These are phyloP conservation scores for Kryptopterus vitreolus DNA, from an alignment of 2,797 vertebrate species.

Conservation along the genomic window DNA sequence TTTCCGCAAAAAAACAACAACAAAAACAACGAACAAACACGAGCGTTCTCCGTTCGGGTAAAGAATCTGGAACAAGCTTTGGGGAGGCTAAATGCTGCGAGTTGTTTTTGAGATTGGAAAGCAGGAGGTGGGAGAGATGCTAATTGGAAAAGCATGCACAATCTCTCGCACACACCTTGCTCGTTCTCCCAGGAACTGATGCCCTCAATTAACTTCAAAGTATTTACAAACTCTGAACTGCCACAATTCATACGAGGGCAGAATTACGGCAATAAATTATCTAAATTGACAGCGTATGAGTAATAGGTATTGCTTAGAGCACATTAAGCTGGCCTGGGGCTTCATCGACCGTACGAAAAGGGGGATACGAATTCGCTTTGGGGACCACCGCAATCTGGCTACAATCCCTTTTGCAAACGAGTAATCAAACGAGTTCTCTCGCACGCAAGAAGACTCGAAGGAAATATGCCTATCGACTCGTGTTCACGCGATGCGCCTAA, in stretches of 20 bases:
- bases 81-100: constrained; percentile 38
- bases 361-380: constrained; percentile 39
- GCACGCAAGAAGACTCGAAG: constrained; percentile 31
- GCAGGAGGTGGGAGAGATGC: constrained; percentile 51
- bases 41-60: background rate
- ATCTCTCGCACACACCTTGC: constrained; percentile 46
- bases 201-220: constrained; percentile 63
- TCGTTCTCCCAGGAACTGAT: constrained; percentile 54
- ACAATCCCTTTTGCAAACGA: constrained; percentile 35
- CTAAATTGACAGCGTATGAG: constrained; percentile 62
- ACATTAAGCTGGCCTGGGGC: constrained; percentile 48
- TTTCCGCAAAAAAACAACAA: background rate
- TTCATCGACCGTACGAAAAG: constrained; percentile 37
- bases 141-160: constrained; percentile 52
- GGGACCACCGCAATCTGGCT: constrained; percentile 38
- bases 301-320: constrained; percentile 61
- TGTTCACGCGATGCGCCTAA: background rate
- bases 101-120: constrained; percentile 47
- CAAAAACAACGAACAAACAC: too few relatives aligned
- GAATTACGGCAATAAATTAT: constrained; percentile 62
- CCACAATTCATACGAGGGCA: constrained; percentile 52
- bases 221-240: constrained; percentile 62
- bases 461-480: constrained; percentile 36
- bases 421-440: constrained; percentile 46
- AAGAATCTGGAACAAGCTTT: constrained; percentile 24